A percentile compares a stretch with the other conserved stretches of the same genome.
Evolutionary conservation across 2,888 invertebrate genomes (phyloP).

Genomic region (Drosophila subsilvestris): DNA sequence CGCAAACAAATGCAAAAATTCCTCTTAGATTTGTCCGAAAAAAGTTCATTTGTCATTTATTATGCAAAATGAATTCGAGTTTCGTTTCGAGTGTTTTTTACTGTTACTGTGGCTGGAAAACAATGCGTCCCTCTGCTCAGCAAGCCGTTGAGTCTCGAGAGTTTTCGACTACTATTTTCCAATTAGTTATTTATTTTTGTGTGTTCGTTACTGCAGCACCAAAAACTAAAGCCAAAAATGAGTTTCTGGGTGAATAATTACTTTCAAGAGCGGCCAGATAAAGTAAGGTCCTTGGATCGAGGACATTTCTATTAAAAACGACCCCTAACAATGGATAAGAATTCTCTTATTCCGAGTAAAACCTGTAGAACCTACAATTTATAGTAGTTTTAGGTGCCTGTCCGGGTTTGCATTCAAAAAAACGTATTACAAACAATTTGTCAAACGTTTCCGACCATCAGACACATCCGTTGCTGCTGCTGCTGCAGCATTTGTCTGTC

Average conservation of each 20-base stretch:
- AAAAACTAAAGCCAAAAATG: not conserved
- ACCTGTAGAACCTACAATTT: not conserved
- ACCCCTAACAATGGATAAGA: too few species aligned
- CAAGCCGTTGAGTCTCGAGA: not conserved
- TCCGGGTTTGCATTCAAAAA: not conserved
- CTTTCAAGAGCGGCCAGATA: not conserved
- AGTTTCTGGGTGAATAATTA: not conserved
- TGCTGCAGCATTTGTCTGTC: constrained; percentile 22
- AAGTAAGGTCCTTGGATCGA: not conserved
- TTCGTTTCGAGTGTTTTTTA: constrained; percentile 31
- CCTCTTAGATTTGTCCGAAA: not conserved
- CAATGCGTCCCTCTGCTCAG: not conserved
- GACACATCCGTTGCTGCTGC: constrained; percentile 45
- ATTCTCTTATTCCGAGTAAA: not conserved
- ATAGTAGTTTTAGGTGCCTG: not conserved
- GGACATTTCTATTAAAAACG: too few species aligned
- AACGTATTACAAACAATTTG: constrained; percentile 32
- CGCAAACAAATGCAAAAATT: not conserved
- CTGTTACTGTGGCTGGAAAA: constrained; percentile 10
- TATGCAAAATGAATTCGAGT: constrained; percentile 23
- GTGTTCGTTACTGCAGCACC: too few species aligned
- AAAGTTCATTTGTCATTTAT: constrained; percentile 21
- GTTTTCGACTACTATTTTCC: not conserved
- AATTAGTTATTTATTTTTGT: constrained; percentile 17
- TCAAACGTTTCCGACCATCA: constrained; percentile 36